Conservation (phyloP, 2,888 invertebrate genomes). For the Panopea generosa region DNA sequence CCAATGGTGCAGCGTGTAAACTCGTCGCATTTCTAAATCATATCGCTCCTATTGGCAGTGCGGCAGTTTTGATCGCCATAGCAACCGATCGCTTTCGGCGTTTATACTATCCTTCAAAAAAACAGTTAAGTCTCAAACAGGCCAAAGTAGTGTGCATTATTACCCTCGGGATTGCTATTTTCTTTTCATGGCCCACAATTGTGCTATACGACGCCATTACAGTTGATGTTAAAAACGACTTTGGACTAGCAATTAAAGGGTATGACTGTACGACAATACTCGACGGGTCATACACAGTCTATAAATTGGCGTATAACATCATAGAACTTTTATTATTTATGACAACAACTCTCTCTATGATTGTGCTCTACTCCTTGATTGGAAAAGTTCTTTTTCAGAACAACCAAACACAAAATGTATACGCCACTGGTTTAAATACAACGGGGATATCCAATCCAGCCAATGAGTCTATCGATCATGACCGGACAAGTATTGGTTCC, state of each 20-base stretch:
- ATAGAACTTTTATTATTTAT: slow-evolving; percentile 67
- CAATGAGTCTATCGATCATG: no score
- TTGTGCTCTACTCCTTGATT: slow-evolving; percentile 66
- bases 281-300: slow-evolving; percentile 44
- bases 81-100: slow-evolving; percentile 73
- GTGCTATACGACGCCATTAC: slow-evolving; percentile 67
- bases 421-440: no score
- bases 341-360: slow-evolving; percentile 45
- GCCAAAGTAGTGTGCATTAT: slow-evolving; percentile 54
- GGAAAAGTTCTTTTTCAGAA: slow-evolving; percentile 53
- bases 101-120: slow-evolving; percentile 70
- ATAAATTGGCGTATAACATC: slow-evolving; percentile 66
- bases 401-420: slow-evolving; percentile 9
- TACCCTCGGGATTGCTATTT: slow-evolving; percentile 42
- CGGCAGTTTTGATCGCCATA: slow-evolving; percentile 66
- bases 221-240: slow-evolving; percentile 51
- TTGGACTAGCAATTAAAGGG: slow-evolving; percentile 46
- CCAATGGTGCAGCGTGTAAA: slow-evolving; percentile 64
- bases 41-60: slow-evolving; percentile 66
- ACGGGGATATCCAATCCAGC: no score
- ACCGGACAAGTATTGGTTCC: no score
- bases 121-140: slow-evolving; percentile 63
- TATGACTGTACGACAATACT: slow-evolving; percentile 71
- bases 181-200: slow-evolving; percentile 66
- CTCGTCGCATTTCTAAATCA: slow-evolving; percentile 64